These are phyloP conservation scores for Phalera bucephala DNA, from an alignment of 2,888 invertebrate species.

Conservation along the genomic window DNA sequence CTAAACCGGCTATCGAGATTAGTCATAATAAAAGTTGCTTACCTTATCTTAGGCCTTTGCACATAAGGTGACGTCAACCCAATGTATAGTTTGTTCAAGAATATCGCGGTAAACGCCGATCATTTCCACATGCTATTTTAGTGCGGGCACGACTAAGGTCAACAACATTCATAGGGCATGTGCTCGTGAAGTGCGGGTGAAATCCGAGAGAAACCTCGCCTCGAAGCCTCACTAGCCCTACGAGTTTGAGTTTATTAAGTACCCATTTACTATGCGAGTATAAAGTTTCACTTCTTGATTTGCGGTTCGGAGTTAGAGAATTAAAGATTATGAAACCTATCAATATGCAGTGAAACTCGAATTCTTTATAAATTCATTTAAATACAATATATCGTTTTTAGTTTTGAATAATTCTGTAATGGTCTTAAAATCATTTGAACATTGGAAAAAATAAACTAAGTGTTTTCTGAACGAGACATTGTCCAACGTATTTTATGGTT, in stretches of 20 bases:
- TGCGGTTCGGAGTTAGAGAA: no score
- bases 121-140: conserved; percentile 28
- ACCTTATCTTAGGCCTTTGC: conserved; percentile 31
- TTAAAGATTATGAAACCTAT: no score
- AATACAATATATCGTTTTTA: no score
- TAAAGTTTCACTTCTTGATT: conserved; percentile 12
- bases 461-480: no score
- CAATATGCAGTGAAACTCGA: no score
- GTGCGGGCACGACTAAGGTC: conserved; percentile 28
- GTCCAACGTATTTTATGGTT: conserved; percentile 42
- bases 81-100: conserved; percentile 18
- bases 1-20: conserved; percentile 20
- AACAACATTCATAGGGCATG: conserved; percentile 33
- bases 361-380: no score
- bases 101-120: conserved; percentile 12
- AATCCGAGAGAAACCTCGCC: conserved; percentile 33
- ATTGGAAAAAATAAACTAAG: no score
- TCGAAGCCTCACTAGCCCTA: conserved; percentile 18
- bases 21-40: conserved; percentile 36
- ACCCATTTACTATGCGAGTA: conserved; percentile 21
- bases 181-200: conserved; percentile 28
- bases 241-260: conserved; percentile 30
- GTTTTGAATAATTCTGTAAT: no score
- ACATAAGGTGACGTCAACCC: conserved; percentile 25
- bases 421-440: no score